Base-by-base conservation (phyloP, 2,888 invertebrate species). In the Ecdyonurus torrentis region DNA sequence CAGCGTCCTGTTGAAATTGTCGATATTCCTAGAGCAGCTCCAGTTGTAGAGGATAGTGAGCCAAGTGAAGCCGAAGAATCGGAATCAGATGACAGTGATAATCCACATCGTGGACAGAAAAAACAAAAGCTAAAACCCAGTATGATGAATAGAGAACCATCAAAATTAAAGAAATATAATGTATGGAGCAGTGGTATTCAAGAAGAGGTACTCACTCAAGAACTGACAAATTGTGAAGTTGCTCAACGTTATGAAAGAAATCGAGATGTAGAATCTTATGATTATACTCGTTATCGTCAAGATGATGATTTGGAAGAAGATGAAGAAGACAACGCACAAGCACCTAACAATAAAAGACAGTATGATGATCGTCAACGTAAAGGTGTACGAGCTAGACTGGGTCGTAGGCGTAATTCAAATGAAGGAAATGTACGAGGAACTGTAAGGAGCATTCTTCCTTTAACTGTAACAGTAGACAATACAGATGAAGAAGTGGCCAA, bases 141-240 rank as follows among this genome's bases (percentile, higher is more conserved):
- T 5, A 2, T n/a, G 37, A 50, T 58, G 20, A n/a, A 50, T 1
- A 68, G 73, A 18, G 77, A 76, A 67, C 77, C 80, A 65, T 78
- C 75, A 22, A 83, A 79, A 68, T 81, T 79, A 66, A 85, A 83
- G 64, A 86, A 86, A 73, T 90, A 89, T 70, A 87, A 87, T 73
- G 81, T 91, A 67, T 92, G 91, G 91, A 78, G 81, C 67, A 76
- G 77, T 1, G 79, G 80, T 66, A 74, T 80, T n/a, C 84, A 90
- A 76, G 91, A 91, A 72, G 90, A 91, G 68, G 79, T 86, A 0
- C 74, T 92, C 61, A 85, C 87, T 24, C 87, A 90, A 71, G 85
- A 88, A 69, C 81, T 92, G 76, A 83, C 84, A 15, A 83, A 83
- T 55, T 89, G 89, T 74, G 88, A 86, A 74, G 89, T 91, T 10